phyloP scores from a whole-genome alignment of 1,140 invertebrate genomes.

The Drosophila mauritiana region DNA sequence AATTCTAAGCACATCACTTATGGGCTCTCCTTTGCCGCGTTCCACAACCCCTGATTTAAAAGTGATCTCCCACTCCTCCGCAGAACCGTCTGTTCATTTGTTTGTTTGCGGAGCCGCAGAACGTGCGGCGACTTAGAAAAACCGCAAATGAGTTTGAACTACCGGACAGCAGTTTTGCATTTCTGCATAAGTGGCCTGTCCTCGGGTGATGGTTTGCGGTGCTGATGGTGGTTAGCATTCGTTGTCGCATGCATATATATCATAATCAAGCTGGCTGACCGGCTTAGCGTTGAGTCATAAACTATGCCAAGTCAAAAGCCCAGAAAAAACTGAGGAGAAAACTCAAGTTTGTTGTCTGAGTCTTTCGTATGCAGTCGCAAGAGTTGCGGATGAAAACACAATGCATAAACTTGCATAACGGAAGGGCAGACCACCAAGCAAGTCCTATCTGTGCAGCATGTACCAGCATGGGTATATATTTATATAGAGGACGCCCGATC shows the following conservation, averaged over 20 bases:
- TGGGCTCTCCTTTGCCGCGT: constrained; percentile 24
- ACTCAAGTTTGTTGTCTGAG: constrained; percentile 70
- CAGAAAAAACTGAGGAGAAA: constrained; percentile 19
- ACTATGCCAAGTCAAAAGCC: constrained; percentile 35
- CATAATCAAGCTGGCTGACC: constrained; percentile 64
- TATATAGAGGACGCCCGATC: constrained; percentile 10
- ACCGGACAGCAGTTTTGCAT: constrained; percentile 71
- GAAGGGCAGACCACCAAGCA: constrained; percentile 61
- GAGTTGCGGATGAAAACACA: constrained; percentile 29
- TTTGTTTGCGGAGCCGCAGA: constrained; percentile 71
- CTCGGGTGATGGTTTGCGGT: constrained; percentile 41
- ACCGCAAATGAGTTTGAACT: constrained; percentile 75
- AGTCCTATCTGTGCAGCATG: constrained; percentile 21
- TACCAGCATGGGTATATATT: constrained; percentile 9
- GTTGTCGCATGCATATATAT: constrained; percentile 51
- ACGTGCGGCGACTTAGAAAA: constrained; percentile 76
- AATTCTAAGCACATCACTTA: constrained; percentile 74
- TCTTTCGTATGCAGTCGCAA: constrained; percentile 57
- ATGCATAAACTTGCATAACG: constrained; percentile 51
- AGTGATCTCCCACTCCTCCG: constrained; percentile 27
- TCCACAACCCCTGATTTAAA: constrained; percentile 6
- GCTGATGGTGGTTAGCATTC: constrained; percentile 29
- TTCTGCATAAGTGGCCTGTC: constrained; percentile 67
- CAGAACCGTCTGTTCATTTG: constrained; percentile 33
- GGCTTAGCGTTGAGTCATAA: constrained; percentile 58